Conservation (phyloP, 2,888 invertebrate species). For the Sympetrum striolatum region DNA sequence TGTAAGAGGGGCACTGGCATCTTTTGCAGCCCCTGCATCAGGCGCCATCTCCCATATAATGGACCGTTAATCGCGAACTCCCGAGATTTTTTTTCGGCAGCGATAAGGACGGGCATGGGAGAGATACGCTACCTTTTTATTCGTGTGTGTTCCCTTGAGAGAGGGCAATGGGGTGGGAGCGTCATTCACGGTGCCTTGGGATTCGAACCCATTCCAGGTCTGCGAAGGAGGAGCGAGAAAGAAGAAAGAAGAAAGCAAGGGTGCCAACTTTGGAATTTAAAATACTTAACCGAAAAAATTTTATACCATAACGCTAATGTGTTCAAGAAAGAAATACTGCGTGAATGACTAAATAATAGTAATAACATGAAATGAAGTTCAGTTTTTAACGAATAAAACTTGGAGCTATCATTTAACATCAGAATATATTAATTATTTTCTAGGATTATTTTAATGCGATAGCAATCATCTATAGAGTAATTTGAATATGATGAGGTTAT, state of each 20-base stretch:
- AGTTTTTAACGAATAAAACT: too few species aligned
- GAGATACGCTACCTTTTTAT: not conserved
- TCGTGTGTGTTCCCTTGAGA: not conserved
- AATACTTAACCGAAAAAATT: too few species aligned
- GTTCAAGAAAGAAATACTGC: too few species aligned
- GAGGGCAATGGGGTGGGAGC: not conserved
- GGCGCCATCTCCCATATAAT: not conserved
- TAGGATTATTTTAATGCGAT: too few species aligned
- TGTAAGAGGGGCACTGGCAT: not conserved
- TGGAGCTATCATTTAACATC: too few species aligned
- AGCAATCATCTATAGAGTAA: too few species aligned
- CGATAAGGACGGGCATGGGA: not conserved
- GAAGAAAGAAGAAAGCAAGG: not conserved
- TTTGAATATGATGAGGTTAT: too few species aligned
- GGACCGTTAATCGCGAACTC: not conserved
- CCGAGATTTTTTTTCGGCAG: not conserved
- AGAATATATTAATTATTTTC: too few species aligned
- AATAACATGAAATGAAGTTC: too few species aligned
- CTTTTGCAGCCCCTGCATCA: not conserved
- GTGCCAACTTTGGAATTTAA: too few species aligned
- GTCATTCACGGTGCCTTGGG: not conserved
- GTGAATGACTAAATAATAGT: too few species aligned
- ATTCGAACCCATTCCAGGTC: not conserved
- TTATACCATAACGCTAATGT: too few species aligned
- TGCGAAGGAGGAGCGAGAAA: not conserved